Percentiles rank a stretch among this genome's conserved stretches.
phyloP scores from a whole-genome alignment of 2,797 vertebrate genomes.

The Peromyscus attwateri region DNA sequence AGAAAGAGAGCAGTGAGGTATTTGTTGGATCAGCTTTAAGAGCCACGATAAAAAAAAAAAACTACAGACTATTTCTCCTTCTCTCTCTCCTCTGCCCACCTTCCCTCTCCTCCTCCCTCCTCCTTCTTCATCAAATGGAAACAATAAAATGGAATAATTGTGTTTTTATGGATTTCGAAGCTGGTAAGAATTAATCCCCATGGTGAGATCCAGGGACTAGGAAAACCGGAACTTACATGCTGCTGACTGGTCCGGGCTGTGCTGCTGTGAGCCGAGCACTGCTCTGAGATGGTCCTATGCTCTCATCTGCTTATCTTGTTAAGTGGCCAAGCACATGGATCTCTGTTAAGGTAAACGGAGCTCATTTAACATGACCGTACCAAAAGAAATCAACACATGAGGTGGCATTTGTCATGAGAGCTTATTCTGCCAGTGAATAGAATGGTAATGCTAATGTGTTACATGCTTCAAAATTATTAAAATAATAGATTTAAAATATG shows the following conservation, averaged over 20 bases:
- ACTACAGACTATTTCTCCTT: neutral
- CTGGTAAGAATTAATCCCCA: neutral
- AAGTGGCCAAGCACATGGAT: neutral
- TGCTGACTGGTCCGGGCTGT: neutral
- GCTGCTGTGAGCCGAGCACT: neutral
- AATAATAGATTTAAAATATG: neutral
- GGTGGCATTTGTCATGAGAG: neutral
- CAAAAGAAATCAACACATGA: neutral
- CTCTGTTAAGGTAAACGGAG: neutral
- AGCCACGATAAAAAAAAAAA: neutral
- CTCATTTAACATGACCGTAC: neutral
- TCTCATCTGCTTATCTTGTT: neutral
- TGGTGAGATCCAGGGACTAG: slow-evolving; percentile 12
- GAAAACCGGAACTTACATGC: neutral
- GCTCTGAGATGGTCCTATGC: too few species aligned
- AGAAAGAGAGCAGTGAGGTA: slow-evolving; percentile 46
- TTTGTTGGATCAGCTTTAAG: slow-evolving; percentile 57
- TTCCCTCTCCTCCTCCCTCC: neutral
- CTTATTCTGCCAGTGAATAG: neutral
- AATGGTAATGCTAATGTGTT: neutral
- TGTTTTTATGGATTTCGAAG: slow-evolving; percentile 38
- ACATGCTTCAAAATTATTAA: neutral
- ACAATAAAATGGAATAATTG: slow-evolving; percentile 41
- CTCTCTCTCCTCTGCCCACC: too few species aligned
- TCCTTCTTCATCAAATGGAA: slow-evolving; percentile 7